Conservation (phyloP, 2,888 invertebrate genomes). For the Diloba caeruleocephala region DNA sequence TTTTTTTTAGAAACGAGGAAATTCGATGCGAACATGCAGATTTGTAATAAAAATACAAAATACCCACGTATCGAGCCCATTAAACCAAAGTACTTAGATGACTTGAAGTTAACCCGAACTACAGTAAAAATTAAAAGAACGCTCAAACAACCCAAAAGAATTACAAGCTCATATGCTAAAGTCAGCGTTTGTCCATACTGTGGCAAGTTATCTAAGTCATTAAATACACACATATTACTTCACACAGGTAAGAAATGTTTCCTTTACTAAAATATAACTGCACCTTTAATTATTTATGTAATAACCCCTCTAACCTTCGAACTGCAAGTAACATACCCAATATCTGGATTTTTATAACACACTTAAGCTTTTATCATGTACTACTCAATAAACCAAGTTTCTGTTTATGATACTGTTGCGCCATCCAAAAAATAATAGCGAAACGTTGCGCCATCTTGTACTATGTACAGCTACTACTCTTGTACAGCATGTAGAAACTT, state of each 20-base stretch:
- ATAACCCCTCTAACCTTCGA: too few species aligned
- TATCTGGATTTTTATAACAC: too few species aligned
- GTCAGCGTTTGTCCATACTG: constrained; percentile 70
- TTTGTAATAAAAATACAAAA: constrained; percentile 4
- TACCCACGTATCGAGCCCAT: constrained; percentile 47
- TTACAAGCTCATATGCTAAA: constrained; percentile 17
- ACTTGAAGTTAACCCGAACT: constrained; percentile 57
- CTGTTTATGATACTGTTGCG: too few species aligned
- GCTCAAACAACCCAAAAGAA: constrained; percentile 25
- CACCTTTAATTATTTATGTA: too few species aligned
- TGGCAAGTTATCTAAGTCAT: constrained; percentile 62
- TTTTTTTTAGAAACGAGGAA: constrained; percentile 24
- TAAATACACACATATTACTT: constrained; percentile 64
- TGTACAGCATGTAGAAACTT: too few species aligned
- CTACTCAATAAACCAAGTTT: too few species aligned
- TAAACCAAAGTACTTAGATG: constrained; percentile 65
- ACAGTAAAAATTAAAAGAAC: constrained; percentile 10
- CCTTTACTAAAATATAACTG: too few species aligned
- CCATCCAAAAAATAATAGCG: too few species aligned
- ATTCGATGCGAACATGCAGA: neutral
- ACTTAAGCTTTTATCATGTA: too few species aligned
- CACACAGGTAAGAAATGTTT: constrained; percentile 62
- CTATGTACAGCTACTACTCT: too few species aligned
- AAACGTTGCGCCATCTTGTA: too few species aligned
- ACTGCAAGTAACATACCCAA: too few species aligned